phyloP scores from a whole-genome alignment of 2,888 invertebrate species.

The Pharmacophagus antenor region DNA sequence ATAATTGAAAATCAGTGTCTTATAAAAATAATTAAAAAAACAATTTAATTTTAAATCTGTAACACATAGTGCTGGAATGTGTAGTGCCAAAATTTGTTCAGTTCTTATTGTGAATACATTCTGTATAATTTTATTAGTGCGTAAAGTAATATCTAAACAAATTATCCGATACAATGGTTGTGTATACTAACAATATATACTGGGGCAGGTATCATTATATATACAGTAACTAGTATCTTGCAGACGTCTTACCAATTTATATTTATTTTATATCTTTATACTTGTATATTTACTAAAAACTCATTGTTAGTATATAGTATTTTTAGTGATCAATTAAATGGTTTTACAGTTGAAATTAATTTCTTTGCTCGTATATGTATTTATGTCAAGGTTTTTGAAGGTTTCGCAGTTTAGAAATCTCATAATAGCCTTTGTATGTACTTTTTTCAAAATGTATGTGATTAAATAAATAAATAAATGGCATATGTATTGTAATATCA shows the following conservation, averaged over 20 bases:
- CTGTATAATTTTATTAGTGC: conserved; percentile 24
- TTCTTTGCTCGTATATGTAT: too few relatives aligned
- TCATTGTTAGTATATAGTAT: too few relatives aligned
- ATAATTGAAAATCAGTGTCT: conserved; percentile 32
- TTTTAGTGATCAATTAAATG: too few relatives aligned
- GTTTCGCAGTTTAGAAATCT: too few relatives aligned
- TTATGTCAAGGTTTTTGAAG: too few relatives aligned
- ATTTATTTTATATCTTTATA: not conserved
- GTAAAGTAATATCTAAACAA: conserved; percentile 20
- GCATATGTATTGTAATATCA: too few relatives aligned
- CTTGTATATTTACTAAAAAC: too few relatives aligned
- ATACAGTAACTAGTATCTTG: not conserved
- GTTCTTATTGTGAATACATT: conserved; percentile 33
- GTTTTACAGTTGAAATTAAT: too few relatives aligned
- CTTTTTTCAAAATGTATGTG: too few relatives aligned
- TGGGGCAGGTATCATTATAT: conserved; percentile 5
- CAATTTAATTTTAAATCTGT: conserved; percentile 10
- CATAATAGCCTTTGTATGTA: too few relatives aligned
- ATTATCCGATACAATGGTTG: conserved; percentile 38
- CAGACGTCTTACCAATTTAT: not conserved
- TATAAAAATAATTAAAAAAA: conserved; percentile 21
- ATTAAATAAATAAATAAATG: too few relatives aligned
- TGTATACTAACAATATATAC: conserved; percentile 35
- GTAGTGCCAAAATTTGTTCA: conserved; percentile 31
- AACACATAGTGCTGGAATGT: conserved; percentile 12